Percentiles rank a stretch among this genome's conserved stretches.
Evolutionary conservation across 2,888 invertebrate genomes (phyloP).

Genomic region (Teinopalpus imperialis): DNA sequence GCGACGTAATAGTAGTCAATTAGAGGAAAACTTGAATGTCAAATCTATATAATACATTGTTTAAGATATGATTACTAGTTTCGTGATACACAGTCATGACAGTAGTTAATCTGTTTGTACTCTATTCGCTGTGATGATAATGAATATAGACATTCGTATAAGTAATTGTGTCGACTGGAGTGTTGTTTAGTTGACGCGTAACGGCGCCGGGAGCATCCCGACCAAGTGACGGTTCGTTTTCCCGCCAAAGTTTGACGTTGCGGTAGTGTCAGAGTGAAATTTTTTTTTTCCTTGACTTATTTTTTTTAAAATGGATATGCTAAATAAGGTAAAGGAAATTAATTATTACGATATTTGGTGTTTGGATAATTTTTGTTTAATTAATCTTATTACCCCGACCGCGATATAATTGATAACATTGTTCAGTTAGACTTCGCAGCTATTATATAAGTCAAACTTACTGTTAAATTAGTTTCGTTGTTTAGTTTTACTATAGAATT

Average conservation of each 20-base stretch:
- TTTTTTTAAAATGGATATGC: constrained; percentile 25
- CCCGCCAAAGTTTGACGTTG: constrained; percentile 38
- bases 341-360: constrained; percentile 3
- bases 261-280: constrained; percentile 30
- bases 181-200: constrained; percentile 23
- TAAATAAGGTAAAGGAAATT: constrained; percentile 25
- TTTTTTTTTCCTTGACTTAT: constrained; percentile 24
- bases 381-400: constrained; percentile 10
- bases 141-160: constrained; percentile 20
- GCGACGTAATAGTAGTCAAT: background rate
- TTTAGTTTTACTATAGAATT: too few species aligned
- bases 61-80: background rate
- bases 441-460: too few species aligned
- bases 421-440: constrained; percentile 12
- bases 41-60: too few species aligned
- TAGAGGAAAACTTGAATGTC: background rate
- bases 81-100: constrained; percentile 4
- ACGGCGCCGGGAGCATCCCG: constrained; percentile 29
- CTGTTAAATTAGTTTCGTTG: too few species aligned
- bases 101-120: constrained; percentile 15
- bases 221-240: constrained; percentile 25
- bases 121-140: constrained; percentile 17
- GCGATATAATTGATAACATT: background rate
- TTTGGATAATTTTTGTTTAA: background rate
- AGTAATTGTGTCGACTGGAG: constrained; percentile 16